Conservation (phyloP, 2,113 vertebrate species). For the Osmerus eperlanus region DNA sequence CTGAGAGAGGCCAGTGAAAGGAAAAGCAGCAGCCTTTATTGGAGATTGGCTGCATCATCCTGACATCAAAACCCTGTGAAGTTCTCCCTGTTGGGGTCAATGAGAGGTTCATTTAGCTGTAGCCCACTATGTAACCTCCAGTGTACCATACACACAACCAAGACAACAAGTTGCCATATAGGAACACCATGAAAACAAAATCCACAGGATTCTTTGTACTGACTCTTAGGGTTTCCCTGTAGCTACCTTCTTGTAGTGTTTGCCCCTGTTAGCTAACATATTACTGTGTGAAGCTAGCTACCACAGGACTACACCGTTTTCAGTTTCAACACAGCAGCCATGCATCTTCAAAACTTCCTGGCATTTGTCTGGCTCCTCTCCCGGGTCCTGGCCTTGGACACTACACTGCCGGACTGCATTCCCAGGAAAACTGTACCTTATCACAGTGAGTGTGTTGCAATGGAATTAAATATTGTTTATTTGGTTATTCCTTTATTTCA, state of each 20-base stretch:
- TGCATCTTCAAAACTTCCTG: constrained; percentile 53
- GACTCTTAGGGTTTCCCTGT: too few relatives aligned
- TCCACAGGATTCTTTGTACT: constrained; percentile 38
- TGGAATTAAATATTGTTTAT: not conserved
- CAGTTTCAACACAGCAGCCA: constrained; percentile 30
- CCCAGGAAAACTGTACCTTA: constrained; percentile 63
- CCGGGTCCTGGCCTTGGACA: constrained; percentile 32
- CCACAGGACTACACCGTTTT: not conserved
- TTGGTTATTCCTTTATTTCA: not conserved
- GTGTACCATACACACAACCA: not conserved
- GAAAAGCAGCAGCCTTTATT: constrained; percentile 44
- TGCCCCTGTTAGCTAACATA: too few relatives aligned
- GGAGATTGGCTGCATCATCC: constrained; percentile 35
- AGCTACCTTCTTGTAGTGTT: too few relatives aligned
- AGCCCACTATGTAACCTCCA: not conserved
- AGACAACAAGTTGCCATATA: too few relatives aligned
- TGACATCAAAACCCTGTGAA: constrained; percentile 48
- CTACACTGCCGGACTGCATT: constrained; percentile 23
- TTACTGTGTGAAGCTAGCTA: too few relatives aligned
- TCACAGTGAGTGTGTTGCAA: constrained; percentile 56
- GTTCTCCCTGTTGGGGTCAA: not conserved
- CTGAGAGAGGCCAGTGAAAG: constrained; percentile 58
- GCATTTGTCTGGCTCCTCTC: constrained; percentile 48
- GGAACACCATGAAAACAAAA: constrained; percentile 29
- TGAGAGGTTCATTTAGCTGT: not conserved